Base-by-base conservation (phyloP, 2,113 vertebrate species). In the Dicerorhinus sumatrensis region DNA sequence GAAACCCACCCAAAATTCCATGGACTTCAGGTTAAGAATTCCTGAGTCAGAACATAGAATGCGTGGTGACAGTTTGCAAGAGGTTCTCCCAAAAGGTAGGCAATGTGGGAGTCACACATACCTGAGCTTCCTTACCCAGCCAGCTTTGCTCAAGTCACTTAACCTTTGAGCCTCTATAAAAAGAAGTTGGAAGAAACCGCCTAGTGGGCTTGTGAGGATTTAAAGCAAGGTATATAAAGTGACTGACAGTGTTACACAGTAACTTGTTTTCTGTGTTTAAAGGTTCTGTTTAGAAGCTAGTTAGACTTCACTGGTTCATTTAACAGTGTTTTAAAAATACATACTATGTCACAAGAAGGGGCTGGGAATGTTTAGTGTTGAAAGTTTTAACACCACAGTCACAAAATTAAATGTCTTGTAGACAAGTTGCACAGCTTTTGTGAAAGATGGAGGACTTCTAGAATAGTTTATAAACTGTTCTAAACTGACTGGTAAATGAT, bases 181-280 rank as follows among this genome's bases (percentile, higher is more conserved):
- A 81, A 77, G 9, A 96, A 56, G n/a, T 18, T 92, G 27, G 81
- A 70, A 93, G 69, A 76, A 96, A 83, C 42, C 54, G 69, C 63
- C 4, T 46, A 20, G 25, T 90, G 46, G 63, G 25, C n/a, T 83
- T 94, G 23, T 92, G 70, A 65, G 73, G 58, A 88, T 84, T 94
- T 96, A 93, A 36, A 93, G 58, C 76, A 73, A 33, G 42, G 5
- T 82, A 39, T 94, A 60, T 83, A 36, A 87, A 90, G n/a, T 84
- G 36, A 73, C 69, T 80, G 16, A 11, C 31, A 7, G 33, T 67
- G 46, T 96, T 95, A 79, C 48, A 60, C 51, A 60, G 4, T 96
- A 91, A 85, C 54, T 82, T 76, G 69, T 80, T 75, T 75, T 65
- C 20, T 83, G 87, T 94, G 31, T 83, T 79, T 76, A 72, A 89